A percentile compares a stretch with the other conserved stretches of the same genome.
phyloP scores from a whole-genome alignment of 2,113 vertebrate species.

The Ondatra zibethicus region DNA sequence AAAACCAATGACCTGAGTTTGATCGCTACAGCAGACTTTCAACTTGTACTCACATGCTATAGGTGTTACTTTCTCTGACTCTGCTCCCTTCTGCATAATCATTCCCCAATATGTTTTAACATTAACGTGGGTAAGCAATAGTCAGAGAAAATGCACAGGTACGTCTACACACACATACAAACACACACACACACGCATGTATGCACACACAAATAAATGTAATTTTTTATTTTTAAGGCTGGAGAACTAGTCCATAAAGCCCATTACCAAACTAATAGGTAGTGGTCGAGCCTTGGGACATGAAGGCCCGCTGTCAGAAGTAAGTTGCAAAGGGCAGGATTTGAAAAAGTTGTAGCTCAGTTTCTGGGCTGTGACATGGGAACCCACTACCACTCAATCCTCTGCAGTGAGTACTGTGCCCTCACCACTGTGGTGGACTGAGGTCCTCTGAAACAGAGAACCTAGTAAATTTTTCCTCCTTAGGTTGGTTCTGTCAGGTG shows the following conservation, averaged over 20 bases:
- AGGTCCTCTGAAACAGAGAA: background rate
- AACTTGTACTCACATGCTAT: background rate
- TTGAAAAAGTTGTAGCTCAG: background rate
- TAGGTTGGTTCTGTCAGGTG: background rate
- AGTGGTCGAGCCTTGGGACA: background rate
- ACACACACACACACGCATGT: background rate
- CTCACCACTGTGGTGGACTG: background rate
- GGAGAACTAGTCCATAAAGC: background rate
- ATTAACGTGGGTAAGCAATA: background rate
- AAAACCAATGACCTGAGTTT: background rate
- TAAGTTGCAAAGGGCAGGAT: background rate
- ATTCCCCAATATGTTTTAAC: accelerated
- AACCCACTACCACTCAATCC: too few relatives aligned
- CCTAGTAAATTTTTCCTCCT: background rate
- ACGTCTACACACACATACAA: background rate
- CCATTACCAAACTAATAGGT: background rate
- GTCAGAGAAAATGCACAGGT: background rate
- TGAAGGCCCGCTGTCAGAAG: too few relatives aligned
- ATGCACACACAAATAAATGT: background rate
- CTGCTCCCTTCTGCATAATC: background rate
- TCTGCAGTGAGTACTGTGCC: background rate
- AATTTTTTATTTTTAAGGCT: background rate
- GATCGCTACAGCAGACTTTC: background rate
- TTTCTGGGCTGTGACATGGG: background rate
- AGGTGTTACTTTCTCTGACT: background rate